Conservation (phyloP, 2,797 vertebrate species). For the Pangasius mekongensis region DNA sequence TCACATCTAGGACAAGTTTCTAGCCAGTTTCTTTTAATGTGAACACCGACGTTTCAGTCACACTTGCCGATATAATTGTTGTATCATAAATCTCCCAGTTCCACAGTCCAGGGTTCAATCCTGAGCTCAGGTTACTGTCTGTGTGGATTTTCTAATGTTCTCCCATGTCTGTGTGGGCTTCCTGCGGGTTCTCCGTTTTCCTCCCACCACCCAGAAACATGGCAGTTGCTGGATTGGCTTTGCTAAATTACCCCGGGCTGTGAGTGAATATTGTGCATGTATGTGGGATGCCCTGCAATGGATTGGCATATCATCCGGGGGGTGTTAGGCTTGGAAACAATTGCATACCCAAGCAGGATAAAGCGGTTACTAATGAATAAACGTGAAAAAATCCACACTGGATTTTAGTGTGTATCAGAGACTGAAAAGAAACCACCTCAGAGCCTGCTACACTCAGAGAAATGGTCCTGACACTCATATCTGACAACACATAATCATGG, state of each 20-base stretch:
- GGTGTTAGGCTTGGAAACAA: not conserved
- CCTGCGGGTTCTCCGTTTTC: not conserved
- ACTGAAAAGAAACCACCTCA: not conserved
- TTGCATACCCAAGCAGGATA: not conserved
- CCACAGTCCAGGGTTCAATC: not conserved
- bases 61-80: not conserved
- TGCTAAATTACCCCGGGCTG: not conserved
- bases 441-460: not conserved
- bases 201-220: not conserved
- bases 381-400: not conserved
- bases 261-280: not conserved
- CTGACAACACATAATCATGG: constrained; percentile 36
- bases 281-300: not conserved
- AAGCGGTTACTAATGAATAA: not conserved
- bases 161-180: not conserved
- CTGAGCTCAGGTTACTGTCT: not conserved
- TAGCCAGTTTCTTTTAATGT: not conserved
- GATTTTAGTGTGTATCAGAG: not conserved
- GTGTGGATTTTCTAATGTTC: not conserved
- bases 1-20: not conserved
- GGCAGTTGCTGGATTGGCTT: not conserved
- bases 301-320: not conserved
- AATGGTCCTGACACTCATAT: constrained; percentile 29
- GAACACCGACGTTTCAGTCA: not conserved
- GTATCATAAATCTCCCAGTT: not conserved